Conservation (phyloP, 2,113 vertebrate genomes). For the Acinonyx jubatus region DNA sequence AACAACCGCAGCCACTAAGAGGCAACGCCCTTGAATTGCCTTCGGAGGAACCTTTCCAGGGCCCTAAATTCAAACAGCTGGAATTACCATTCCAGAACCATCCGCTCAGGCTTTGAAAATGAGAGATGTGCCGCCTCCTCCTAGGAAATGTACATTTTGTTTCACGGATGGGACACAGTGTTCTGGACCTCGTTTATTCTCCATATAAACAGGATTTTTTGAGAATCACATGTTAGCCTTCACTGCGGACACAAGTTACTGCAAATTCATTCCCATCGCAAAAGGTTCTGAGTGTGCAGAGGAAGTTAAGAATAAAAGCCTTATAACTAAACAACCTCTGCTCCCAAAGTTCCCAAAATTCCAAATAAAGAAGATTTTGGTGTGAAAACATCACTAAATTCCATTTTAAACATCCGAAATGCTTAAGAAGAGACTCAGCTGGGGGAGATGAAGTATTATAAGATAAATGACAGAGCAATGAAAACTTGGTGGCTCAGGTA, state of each 20-base stretch:
- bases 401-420: not conserved
- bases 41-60: not conserved
- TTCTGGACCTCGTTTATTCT: not conserved
- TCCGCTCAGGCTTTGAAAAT: not conserved
- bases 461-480: not conserved
- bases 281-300: not conserved
- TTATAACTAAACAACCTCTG: not conserved
- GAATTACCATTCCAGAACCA: not conserved
- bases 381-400: not conserved
- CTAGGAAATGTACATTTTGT: not conserved
- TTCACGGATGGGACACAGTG: accelerated
- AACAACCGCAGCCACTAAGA: not conserved
- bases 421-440: not conserved
- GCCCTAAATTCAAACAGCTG: constrained; percentile 7
- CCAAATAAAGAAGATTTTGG: not conserved
- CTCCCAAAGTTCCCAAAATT: not conserved
- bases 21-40: not conserved
- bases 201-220: not conserved
- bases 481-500: not conserved
- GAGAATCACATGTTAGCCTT: not conserved
- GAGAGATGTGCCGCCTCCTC: not conserved
- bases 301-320: not conserved
- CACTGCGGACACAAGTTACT: not conserved
- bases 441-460: not conserved
- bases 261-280: not conserved